Percentiles rank a stretch among this genome's conserved stretches.
These are phyloP conservation scores for Enteromius fasciolatus DNA, from an alignment of 2,797 vertebrate genomes.

Conservation along the genomic window DNA sequence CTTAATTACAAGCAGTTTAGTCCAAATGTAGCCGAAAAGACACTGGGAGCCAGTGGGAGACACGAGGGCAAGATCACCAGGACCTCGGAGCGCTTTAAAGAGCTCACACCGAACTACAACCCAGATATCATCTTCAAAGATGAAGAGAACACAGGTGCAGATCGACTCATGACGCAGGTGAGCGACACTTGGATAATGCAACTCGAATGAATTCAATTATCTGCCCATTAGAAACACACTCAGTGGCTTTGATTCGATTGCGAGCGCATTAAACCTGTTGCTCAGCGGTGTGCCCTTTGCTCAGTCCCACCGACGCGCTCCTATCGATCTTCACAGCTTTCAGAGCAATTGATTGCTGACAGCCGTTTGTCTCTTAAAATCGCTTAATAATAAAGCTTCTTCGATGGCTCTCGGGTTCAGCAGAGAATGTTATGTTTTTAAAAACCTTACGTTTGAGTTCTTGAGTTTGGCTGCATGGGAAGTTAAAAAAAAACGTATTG, in stretches of 20 bases:
- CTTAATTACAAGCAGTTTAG: constrained; percentile 96
- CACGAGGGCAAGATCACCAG: constrained; percentile 95
- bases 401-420: constrained; percentile 1
- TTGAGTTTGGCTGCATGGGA: not conserved
- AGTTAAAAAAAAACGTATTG: not conserved
- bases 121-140: constrained; percentile 99
- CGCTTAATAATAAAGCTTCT: not conserved
- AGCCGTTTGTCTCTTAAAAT: constrained; percentile 10
- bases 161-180: constrained; percentile 96
- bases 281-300: constrained; percentile 57
- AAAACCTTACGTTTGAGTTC: not conserved
- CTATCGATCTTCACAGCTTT: constrained; percentile 64
- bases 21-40: constrained; percentile 96
- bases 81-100: constrained; percentile 93
- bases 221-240: constrained; percentile 52
- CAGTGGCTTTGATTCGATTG: constrained; percentile 52
- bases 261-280: constrained; percentile 42
- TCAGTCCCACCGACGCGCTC: constrained; percentile 64
- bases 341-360: constrained; percentile 51
- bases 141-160: constrained; percentile 96
- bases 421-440: not conserved
- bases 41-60: constrained; percentile 93
- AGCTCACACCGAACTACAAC: constrained; percentile 96
- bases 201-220: constrained; percentile 46
- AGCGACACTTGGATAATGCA: constrained; percentile 32